Percentiles rank a stretch among this genome's conserved stretches.
These are phyloP conservation scores for Orestias chungarensis DNA, from an alignment of 2,797 vertebrate species.

Conservation along the genomic window DNA sequence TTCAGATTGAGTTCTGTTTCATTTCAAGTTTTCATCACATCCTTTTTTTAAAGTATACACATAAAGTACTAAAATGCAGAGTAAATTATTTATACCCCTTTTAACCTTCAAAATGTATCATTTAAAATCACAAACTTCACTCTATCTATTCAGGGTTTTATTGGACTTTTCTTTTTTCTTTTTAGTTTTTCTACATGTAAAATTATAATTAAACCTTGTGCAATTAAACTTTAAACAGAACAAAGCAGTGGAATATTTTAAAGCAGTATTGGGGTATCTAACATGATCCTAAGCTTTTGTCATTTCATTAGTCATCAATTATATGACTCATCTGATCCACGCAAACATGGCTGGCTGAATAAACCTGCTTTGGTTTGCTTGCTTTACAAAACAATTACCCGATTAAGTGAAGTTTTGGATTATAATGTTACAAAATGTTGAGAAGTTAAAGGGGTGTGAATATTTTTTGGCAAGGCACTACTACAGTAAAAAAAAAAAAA, in stretches of 20 bases:
- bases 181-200: too few relatives aligned
- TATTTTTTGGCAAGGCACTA: constrained; percentile 4
- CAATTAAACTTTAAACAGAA: too few relatives aligned
- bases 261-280: not conserved
- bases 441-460: not conserved
- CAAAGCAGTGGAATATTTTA: not conserved
- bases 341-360: not conserved
- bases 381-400: too few relatives aligned
- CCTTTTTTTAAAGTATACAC: constrained; percentile 24
- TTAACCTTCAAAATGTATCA: not conserved
- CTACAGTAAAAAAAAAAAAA: not conserved
- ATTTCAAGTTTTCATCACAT: constrained; percentile 38
- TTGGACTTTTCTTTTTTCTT: too few relatives aligned
- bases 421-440: not conserved
- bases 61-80: too few relatives aligned
- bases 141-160: too few relatives aligned
- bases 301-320: not conserved
- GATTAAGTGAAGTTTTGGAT: not conserved
- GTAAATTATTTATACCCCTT: not conserved
- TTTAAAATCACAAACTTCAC: not conserved
- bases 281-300: not conserved
- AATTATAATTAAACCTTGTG: too few relatives aligned
- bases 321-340: not conserved
- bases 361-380: too few relatives aligned
- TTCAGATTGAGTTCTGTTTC: constrained; percentile 44